Conservation (phyloP, 2,113 vertebrate species). For the Mellivora capensis region DNA sequence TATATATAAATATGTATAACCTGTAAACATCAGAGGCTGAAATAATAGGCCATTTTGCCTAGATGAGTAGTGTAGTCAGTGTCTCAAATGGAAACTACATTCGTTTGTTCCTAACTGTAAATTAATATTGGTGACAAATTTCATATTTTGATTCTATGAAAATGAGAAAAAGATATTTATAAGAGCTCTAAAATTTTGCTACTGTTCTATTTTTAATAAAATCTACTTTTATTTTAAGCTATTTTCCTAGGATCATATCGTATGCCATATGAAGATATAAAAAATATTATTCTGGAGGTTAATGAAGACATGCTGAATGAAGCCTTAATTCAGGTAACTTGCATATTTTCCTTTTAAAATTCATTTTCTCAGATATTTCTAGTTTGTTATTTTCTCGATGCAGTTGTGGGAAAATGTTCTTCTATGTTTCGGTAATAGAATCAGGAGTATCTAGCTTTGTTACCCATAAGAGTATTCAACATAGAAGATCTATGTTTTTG, state of each 20-base stretch:
- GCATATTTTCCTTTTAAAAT: background rate
- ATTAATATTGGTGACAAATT: background rate
- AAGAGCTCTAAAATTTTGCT: background rate
- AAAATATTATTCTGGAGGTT: constrained; percentile 93
- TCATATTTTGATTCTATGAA: background rate
- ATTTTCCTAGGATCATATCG: constrained; percentile 98
- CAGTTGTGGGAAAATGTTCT: background rate
- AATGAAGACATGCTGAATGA: constrained; percentile 95
- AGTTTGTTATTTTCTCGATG: background rate
- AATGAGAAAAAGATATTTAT: background rate
- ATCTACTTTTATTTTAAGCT: constrained; percentile 86
- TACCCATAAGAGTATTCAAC: background rate
- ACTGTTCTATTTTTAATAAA: constrained; percentile 38
- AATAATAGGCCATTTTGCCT: background rate
- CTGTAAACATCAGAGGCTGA: background rate
- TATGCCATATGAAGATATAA: constrained; percentile 97
- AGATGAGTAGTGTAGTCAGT: background rate
- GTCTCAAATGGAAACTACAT: background rate
- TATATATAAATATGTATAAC: background rate
- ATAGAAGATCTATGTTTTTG: background rate
- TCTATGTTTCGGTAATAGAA: background rate
- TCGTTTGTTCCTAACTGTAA: constrained; percentile 8
- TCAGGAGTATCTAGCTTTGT: background rate
- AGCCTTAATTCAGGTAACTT: constrained; percentile 95
- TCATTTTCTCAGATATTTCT: background rate